Evolutionary conservation across 1,140 invertebrate genomes (phyloP), one percentile per base, ranked within the genome.

Genomic region (Vanessa tameamea): DNA sequence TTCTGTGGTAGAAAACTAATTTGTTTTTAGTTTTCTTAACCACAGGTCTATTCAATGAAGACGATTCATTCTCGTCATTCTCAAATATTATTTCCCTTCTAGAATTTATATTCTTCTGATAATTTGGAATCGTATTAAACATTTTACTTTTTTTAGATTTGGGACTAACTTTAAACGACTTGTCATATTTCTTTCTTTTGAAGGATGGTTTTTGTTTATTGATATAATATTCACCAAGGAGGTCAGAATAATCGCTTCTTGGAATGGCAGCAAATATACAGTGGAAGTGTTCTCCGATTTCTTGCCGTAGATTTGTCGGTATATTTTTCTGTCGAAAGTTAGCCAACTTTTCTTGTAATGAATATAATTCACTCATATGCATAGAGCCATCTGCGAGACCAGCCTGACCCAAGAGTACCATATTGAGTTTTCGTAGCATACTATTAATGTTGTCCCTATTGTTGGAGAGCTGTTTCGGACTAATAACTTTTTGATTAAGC

Each of bases 361-460:
- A 64, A 53, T 92, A 68, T 26, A 94, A 75, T 73, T 93, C 87
- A n/a, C 80, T 88, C 20, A 94, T 73, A 79, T 94, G 93, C 61
- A 83, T 83, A 7, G 80, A 81, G n/a, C 94, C 94, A 76, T 93
- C 91, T 2, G 85, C 79, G 13, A 94, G 87, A 4, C 94, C 94
- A 2, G 93, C 93, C 81, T 94, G 93, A 0, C 94, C 94, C 6
- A 94, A 75, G 4, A 94, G 75, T 37, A 94, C 87, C 90, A 94
- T 94, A 73, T 94, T 94, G 0, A 94, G 67, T 83, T 90, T 82
- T 80, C 86, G 82, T 78, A 88, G 69, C 83, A 93, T 82, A 75
- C 79, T 59, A 82, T 93, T 82, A 72, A 89, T 82, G 55, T 92
- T 89, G 31, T 76, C 82, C 59, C 89, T 87, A 66, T 91, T 93